Conservation (phyloP, 2,888 invertebrate genomes). For the Oasisia sp. region DNA sequence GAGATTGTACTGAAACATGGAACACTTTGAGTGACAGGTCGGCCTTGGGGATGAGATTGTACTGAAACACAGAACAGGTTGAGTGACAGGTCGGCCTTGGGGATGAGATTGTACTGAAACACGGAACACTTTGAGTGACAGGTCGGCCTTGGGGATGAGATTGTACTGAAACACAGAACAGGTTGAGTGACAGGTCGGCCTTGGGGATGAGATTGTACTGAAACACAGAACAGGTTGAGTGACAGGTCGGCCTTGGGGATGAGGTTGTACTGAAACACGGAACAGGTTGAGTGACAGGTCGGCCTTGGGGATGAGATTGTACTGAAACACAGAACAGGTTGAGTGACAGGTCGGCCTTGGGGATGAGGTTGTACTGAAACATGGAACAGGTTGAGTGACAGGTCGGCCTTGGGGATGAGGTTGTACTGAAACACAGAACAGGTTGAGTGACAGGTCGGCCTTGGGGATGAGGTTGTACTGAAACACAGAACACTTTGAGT, state of each 20-base stretch:
- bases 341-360: constrained; percentile 89
- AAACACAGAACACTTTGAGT: constrained; percentile 81
- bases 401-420: too few species aligned
- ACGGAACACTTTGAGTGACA: constrained; percentile 89
- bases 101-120: constrained; percentile 71
- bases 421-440: constrained; percentile 69
- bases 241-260: constrained; percentile 93
- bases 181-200: constrained; percentile 78
- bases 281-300: constrained; percentile 93
- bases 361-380: constrained; percentile 71
- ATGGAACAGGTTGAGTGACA: too few species aligned
- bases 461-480: constrained; percentile 76
- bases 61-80: constrained; percentile 77
- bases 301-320: constrained; percentile 82
- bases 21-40: too few species aligned
- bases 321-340: constrained; percentile 77
- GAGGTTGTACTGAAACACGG: constrained; percentile 39
- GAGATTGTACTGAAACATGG: constrained; percentile 39
- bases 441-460: constrained; percentile 91
- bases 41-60: too few species aligned
- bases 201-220: constrained; percentile 76
- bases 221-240: constrained; percentile 39
- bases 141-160: constrained; percentile 85
- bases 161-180: constrained; percentile 37
- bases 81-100: constrained; percentile 89